Evolutionary conservation across 2,888 invertebrate species (phyloP).

Genomic region (Slavum lentiscoides): DNA sequence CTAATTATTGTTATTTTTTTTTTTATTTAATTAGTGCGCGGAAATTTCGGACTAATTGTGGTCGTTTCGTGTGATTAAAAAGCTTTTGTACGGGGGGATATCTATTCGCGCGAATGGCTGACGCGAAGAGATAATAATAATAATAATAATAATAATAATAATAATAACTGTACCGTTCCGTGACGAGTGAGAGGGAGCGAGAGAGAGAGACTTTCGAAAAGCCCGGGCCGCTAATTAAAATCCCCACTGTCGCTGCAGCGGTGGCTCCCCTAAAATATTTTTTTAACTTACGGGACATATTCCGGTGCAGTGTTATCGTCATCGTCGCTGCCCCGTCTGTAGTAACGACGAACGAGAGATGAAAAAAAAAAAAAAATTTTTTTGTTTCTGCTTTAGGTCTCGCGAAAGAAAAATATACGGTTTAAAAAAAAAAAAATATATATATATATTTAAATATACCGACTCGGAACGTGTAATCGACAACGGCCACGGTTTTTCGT

Average conservation of each 20-base stretch:
- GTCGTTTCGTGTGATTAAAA: conserved; percentile 47
- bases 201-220: conserved; percentile 42
- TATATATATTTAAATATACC: too few relatives aligned
- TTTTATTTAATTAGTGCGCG: conserved; percentile 35
- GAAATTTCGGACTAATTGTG: conserved; percentile 45
- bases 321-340: background rate
- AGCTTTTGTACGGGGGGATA: conserved; percentile 22
- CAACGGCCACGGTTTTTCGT: too few relatives aligned
- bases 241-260: background rate
- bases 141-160: conserved; percentile 23
- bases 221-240: conserved; percentile 32
- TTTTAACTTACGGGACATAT: conserved; percentile 31
- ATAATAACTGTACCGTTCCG: conserved; percentile 35
- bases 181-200: background rate
- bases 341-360: background rate
- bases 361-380: too few relatives aligned
- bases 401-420: background rate
- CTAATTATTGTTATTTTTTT: conserved; percentile 27
- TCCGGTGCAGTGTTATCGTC: conserved; percentile 5
- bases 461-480: too few relatives aligned
- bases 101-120: conserved; percentile 28
- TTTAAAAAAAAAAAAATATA: too few relatives aligned
- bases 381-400: too few relatives aligned
- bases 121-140: conserved; percentile 32
- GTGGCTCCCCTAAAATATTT: conserved; percentile 24